phyloP scores from a whole-genome alignment of 2,113 vertebrate species.

The Octodon degus region DNA sequence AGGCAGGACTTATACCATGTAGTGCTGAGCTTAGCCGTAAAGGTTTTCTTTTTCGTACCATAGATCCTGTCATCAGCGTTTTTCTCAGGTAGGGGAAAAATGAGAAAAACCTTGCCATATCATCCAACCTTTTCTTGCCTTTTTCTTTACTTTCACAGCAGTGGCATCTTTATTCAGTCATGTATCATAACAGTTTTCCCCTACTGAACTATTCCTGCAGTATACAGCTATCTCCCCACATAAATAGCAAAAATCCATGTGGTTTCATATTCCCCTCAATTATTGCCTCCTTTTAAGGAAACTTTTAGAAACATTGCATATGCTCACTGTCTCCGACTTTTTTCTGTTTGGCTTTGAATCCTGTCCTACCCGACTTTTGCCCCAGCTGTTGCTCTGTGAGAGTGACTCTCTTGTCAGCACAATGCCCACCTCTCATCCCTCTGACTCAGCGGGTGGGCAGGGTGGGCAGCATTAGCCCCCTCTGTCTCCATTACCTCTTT shows the following conservation, averaged over 20 bases:
- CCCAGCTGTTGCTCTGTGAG: neutral
- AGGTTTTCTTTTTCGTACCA: neutral
- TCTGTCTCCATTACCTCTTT: neutral
- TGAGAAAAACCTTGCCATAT: neutral
- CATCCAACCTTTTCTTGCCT: neutral
- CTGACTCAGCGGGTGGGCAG: neutral
- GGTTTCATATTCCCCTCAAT: neutral
- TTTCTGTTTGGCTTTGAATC: conserved; percentile 16
- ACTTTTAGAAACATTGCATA: neutral
- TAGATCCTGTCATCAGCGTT: neutral
- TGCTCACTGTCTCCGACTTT: neutral
- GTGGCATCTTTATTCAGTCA: neutral
- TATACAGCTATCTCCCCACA: neutral
- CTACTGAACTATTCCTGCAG: neutral
- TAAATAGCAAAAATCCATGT: neutral
- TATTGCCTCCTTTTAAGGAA: neutral
- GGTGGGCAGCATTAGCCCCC: neutral
- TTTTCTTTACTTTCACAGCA: conserved; percentile 11
- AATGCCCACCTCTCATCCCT: neutral
- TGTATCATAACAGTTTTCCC: neutral
- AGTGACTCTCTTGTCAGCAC: neutral
- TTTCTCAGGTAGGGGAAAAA: neutral
- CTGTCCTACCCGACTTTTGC: neutral
- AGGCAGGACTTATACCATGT: neutral
- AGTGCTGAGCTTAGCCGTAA: neutral